A percentile compares a stretch with the other conserved stretches of the same genome.
Evolutionary conservation across 1,140 invertebrate genomes (phyloP).

Genomic region (Ostrea edulis): DNA sequence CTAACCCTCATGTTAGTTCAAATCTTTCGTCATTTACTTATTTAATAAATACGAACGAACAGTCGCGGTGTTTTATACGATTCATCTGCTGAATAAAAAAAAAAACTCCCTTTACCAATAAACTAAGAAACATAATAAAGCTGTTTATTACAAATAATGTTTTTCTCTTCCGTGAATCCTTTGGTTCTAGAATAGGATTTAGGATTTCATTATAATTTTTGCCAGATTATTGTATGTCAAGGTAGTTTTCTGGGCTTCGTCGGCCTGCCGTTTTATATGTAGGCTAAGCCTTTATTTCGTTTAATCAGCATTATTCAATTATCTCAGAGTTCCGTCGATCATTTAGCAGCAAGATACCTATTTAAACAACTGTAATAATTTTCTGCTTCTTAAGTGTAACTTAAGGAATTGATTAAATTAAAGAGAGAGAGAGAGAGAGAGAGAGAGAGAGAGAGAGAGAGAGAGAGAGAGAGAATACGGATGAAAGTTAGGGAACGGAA

Average conservation of each 20-base stretch:
- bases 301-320: constrained; percentile 33
- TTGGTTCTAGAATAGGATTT: background rate
- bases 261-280: background rate
- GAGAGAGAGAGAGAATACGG: background rate
- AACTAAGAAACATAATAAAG: too few relatives aligned
- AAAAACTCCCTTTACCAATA: too few relatives aligned
- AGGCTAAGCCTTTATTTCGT: constrained; percentile 27
- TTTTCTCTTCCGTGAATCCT: too few relatives aligned
- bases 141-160: too few relatives aligned
- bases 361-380: constrained; percentile 1
- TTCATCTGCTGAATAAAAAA: too few relatives aligned
- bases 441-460: constrained; percentile 37
- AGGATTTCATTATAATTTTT: constrained; percentile 6
- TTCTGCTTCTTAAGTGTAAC: constrained; percentile 29
- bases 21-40: too few relatives aligned
- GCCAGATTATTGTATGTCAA: constrained; percentile 20
- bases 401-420: constrained; percentile 32
- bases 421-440: constrained; percentile 7
- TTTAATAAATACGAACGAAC: too few relatives aligned
- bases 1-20: too few relatives aligned
- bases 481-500: background rate
- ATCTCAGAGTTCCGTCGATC: background rate
- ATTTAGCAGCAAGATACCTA: constrained; percentile 12
- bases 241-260: background rate
- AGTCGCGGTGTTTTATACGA: too few relatives aligned